Evolutionary conservation across 2,888 invertebrate genomes (phyloP).

Genomic region (Ophonus ardosiacus): DNA sequence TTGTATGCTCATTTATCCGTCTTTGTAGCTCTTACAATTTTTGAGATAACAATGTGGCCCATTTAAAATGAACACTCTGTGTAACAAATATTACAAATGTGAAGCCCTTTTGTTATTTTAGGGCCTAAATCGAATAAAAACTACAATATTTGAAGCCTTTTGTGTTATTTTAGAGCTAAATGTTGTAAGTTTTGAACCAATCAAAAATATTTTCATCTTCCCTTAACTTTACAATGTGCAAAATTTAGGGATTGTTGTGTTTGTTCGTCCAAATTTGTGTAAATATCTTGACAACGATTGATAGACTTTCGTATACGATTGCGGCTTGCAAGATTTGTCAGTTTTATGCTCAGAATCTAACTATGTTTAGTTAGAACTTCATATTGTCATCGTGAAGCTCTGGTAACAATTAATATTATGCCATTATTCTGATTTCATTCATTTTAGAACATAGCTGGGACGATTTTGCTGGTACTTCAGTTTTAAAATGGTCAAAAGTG

Average conservation of each 20-base stretch:
- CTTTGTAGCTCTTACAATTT: too few relatives aligned
- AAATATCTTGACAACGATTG: neutral
- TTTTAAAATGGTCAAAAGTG: slow-evolving; percentile 12
- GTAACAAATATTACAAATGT: too few relatives aligned
- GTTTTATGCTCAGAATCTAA: neutral
- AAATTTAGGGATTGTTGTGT: neutral
- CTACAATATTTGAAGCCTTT: neutral
- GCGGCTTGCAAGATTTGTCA: neutral
- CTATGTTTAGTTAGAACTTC: neutral
- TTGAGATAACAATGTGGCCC: too few relatives aligned
- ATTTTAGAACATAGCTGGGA: slow-evolving; percentile 18
- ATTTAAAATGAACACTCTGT: too few relatives aligned
- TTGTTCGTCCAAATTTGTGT: neutral
- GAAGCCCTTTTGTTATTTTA: neutral
- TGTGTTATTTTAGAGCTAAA: neutral
- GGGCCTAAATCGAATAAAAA: neutral
- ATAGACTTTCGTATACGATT: neutral
- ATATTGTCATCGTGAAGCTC: slow-evolving; percentile 1
- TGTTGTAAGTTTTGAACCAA: too few relatives aligned
- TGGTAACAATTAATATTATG: slow-evolving; percentile 29
- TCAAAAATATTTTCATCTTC: too few relatives aligned
- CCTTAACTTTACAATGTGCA: neutral
- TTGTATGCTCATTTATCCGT: too few relatives aligned
- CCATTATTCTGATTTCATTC: slow-evolving; percentile 47
- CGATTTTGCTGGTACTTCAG: slow-evolving; percentile 40